phyloP scores from a whole-genome alignment of 2,113 vertebrate genomes.

The Rhizomys pruinosus region DNA sequence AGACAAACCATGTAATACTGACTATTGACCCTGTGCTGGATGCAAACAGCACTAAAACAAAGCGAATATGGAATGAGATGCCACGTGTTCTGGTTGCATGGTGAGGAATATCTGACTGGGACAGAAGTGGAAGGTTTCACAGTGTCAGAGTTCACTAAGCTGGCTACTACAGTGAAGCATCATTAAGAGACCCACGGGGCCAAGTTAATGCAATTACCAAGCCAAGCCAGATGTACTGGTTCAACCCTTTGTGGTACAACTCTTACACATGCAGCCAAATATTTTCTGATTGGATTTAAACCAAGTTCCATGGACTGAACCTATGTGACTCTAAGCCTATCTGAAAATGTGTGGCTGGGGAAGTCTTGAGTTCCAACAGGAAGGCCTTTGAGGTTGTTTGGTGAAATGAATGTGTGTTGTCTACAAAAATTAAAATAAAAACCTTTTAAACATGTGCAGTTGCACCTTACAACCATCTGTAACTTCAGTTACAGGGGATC shows the following conservation, averaged over 20 bases:
- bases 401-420: neutral
- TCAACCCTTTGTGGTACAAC: too few relatives aligned
- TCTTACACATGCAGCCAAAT: neutral
- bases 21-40: too few relatives aligned
- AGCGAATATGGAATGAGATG: too few relatives aligned
- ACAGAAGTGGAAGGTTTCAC: neutral
- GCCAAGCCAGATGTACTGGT: neutral
- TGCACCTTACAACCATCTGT: too few relatives aligned
- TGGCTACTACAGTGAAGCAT: too few relatives aligned
- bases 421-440: too few relatives aligned
- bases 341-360: neutral
- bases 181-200: too few relatives aligned
- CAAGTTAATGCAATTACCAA: neutral
- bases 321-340: neutral
- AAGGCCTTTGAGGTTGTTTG: neutral
- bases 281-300: neutral
- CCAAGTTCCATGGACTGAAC: neutral
- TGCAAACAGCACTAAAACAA: neutral
- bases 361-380: neutral
- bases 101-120: neutral
- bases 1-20: neutral
- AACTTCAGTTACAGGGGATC: too few relatives aligned
- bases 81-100: neutral
- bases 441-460: neutral
- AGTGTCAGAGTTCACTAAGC: too few relatives aligned